These are phyloP conservation scores for Mesocricetus auratus DNA, from an alignment of 2,113 vertebrate species.

Conservation along the genomic window DNA sequence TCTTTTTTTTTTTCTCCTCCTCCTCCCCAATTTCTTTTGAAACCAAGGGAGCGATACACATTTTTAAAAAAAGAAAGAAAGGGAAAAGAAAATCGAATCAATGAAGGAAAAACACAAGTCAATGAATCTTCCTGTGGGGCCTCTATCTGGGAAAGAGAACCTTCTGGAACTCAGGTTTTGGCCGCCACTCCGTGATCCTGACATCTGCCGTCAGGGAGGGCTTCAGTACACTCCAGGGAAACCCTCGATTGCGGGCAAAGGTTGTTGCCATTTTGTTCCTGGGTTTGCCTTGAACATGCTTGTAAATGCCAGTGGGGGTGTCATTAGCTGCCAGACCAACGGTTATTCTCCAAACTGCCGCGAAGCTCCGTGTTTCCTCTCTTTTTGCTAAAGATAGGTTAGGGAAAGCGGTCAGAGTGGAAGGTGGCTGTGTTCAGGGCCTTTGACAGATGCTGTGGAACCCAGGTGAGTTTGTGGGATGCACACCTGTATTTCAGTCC, in stretches of 20 bases:
- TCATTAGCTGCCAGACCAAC: conserved; percentile 99
- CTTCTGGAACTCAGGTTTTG: conserved; percentile 94
- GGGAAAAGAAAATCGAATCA: conserved; percentile 41
- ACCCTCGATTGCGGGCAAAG: conserved; percentile 97
- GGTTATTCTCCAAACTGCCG: conserved; percentile 99
- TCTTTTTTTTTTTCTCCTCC: background rate
- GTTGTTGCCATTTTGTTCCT: conserved; percentile 98
- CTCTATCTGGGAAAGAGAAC: conserved; percentile 91
- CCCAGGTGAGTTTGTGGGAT: conserved; percentile 84
- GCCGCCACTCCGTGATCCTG: conserved; percentile 93
- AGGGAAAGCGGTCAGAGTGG: conserved; percentile 91
- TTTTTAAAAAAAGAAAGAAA: background rate
- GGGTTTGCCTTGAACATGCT: conserved; percentile 97
- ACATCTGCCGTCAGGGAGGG: conserved; percentile 99
- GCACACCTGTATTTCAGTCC: background rate
- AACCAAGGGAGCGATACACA: conserved; percentile 85
- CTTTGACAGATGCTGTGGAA: conserved; percentile 85
- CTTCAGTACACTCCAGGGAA: conserved; percentile 95
- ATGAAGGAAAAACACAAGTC: conserved; percentile 14
- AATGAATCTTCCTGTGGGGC: conserved; percentile 87
- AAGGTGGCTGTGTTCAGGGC: conserved; percentile 91
- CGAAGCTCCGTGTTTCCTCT: conserved; percentile 93
- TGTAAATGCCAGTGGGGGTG: conserved; percentile 94
- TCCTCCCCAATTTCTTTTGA: conserved; percentile 55
- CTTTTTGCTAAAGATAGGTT: conserved; percentile 89